phyloP scores from a whole-genome alignment of 2,113 vertebrate species.

The Thamnophis sirtalis region DNA sequence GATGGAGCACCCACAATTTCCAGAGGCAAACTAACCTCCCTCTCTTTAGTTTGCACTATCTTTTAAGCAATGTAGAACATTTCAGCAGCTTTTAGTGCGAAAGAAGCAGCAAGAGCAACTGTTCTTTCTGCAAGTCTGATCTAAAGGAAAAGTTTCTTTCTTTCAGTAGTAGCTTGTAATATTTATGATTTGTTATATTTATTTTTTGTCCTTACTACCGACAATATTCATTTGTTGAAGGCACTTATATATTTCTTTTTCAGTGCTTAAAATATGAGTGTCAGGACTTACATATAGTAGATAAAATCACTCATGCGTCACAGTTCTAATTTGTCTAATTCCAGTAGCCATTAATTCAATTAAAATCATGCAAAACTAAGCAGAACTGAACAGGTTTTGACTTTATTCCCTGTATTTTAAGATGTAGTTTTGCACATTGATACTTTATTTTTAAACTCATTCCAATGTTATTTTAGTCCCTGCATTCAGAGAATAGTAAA shows the following conservation, averaged over 20 bases:
- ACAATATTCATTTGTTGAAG: constrained; percentile 41
- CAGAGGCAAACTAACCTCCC: neutral
- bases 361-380: constrained; percentile 63
- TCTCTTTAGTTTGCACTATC: neutral
- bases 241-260: constrained; percentile 43
- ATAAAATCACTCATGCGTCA: constrained; percentile 49
- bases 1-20: neutral
- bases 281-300: constrained; percentile 21
- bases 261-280: constrained; percentile 39
- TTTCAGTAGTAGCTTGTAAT: constrained; percentile 41
- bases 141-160: neutral
- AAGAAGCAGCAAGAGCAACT: neutral
- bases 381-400: constrained; percentile 47
- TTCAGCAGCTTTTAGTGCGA: neutral
- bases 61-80: neutral
- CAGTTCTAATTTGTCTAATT: constrained; percentile 40
- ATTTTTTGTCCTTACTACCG: constrained; percentile 51
- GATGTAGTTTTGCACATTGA: constrained; percentile 54
- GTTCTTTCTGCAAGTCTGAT: neutral
- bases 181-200: constrained; percentile 13
- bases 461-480: constrained; percentile 71
- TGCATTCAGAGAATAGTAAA: constrained; percentile 75
- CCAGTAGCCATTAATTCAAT: constrained; percentile 58
- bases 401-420: constrained; percentile 53
- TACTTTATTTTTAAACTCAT: constrained; percentile 72